These are phyloP conservation scores for Tricholaema leucomelas DNA, from an alignment of 2,113 vertebrate species.

Conservation along the genomic window DNA sequence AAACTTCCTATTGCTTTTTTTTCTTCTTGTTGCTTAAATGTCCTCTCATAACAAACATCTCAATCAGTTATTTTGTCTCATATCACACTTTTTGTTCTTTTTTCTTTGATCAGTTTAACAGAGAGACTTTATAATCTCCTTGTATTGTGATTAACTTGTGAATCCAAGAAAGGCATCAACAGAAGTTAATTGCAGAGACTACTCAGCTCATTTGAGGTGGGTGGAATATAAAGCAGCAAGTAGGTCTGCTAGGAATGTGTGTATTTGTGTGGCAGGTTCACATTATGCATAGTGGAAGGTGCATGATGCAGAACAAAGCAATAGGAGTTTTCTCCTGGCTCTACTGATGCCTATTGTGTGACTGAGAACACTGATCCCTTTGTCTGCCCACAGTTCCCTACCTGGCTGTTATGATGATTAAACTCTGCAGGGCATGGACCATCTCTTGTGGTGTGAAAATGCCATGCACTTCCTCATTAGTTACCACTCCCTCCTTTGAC, in stretches of 20 bases:
- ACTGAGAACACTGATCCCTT: neutral
- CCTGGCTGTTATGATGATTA: neutral
- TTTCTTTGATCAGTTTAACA: neutral
- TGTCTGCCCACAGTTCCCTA: neutral
- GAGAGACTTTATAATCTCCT: neutral
- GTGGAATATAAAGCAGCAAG: neutral
- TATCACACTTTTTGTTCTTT: neutral
- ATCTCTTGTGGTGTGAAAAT: neutral
- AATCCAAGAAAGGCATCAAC: neutral
- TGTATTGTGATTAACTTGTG: neutral
- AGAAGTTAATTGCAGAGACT: neutral
- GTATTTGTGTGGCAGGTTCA: neutral
- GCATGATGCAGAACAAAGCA: neutral
- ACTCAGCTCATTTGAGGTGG: neutral
- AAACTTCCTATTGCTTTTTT: neutral
- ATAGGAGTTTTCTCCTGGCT: neutral
- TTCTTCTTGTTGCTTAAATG: neutral
- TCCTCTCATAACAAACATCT: neutral
- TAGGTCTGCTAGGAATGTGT: neutral
- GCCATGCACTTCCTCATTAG: neutral
- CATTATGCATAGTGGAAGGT: neutral
- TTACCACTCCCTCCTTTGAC: neutral
- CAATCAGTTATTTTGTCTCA: neutral
- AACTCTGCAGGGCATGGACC: neutral
- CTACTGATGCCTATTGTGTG: neutral